These are phyloP conservation scores for Hydra vulgaris DNA, from an alignment of 30 jellyfish, hydroid and myxozoan genomes.

Conservation along the genomic window DNA sequence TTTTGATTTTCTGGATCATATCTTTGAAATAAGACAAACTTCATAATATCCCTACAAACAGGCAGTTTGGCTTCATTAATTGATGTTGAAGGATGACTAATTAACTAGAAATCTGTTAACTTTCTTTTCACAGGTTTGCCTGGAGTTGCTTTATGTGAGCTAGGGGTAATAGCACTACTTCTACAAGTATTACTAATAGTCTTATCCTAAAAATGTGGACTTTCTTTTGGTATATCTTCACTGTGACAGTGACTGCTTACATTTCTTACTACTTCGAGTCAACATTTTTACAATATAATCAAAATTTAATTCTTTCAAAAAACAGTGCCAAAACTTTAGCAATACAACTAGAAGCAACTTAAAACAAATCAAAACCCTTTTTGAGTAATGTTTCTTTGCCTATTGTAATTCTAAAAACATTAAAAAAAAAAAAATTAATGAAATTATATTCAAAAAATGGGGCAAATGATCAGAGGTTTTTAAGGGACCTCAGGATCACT, in stretches of 20 bases:
- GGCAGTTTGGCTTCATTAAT: not conserved
- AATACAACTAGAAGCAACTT: not conserved
- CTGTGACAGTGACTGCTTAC: not conserved
- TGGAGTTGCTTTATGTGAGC: not conserved
- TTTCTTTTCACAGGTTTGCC: not conserved
- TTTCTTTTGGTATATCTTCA: not conserved
- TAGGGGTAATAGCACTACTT: constrained; percentile 4
- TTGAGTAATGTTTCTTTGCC: not conserved
- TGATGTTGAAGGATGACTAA: not conserved
- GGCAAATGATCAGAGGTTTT: not conserved
- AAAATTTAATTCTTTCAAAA: no score
- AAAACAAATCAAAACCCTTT: not conserved
- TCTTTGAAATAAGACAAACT: no score
- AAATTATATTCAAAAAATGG: not conserved
- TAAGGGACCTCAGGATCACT: not conserved
- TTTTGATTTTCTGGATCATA: no score
- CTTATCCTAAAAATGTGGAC: not conserved
- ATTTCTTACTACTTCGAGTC: not conserved
- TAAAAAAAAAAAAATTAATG: no score
- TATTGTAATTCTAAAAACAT: not conserved
- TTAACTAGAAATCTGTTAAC: not conserved
- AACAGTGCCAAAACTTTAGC: no score
- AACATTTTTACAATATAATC: no score
- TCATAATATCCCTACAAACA: not conserved
- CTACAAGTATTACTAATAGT: not conserved